phyloP scores from a whole-genome alignment of 2,797 vertebrate genomes.

The Micromesistius poutassou region DNA sequence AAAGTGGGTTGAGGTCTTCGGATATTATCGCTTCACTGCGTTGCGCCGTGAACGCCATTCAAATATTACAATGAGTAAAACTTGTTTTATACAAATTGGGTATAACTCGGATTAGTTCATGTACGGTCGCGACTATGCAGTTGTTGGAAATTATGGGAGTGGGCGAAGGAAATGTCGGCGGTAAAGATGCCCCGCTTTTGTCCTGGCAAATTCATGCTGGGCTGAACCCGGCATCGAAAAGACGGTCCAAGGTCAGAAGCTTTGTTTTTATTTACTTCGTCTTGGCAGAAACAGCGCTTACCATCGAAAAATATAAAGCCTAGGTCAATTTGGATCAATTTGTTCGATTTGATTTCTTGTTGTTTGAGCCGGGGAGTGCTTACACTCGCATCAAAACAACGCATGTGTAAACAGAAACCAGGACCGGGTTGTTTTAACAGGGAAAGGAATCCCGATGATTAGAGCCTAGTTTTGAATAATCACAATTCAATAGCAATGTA shows the following conservation, averaged over 20 bases:
- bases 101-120: not conserved
- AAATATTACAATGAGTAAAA: not conserved
- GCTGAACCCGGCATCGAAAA: constrained; percentile 36
- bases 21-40: constrained; percentile 22
- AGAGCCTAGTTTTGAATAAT: not conserved
- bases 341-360: not conserved
- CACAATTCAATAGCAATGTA: not conserved
- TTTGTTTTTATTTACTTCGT: not conserved
- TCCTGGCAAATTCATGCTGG: constrained; percentile 39
- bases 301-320: not conserved
- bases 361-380: constrained; percentile 10
- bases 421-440: not conserved
- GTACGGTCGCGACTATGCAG: constrained; percentile 15
- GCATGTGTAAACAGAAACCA: constrained; percentile 21
- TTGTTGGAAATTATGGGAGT: constrained; percentile 26
- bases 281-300: not conserved
- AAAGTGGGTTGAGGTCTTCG: constrained; percentile 40
- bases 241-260: constrained; percentile 64
- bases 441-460: not conserved
- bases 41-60: constrained; percentile 16
- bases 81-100: not conserved
- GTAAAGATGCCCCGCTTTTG: constrained; percentile 54
- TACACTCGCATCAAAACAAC: constrained; percentile 19
- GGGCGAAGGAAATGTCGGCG: constrained; percentile 49
- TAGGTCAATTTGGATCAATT: not conserved